Base-by-base conservation (phyloP, 2,113 vertebrate genomes). In the Thunnus maccoyii region DNA sequence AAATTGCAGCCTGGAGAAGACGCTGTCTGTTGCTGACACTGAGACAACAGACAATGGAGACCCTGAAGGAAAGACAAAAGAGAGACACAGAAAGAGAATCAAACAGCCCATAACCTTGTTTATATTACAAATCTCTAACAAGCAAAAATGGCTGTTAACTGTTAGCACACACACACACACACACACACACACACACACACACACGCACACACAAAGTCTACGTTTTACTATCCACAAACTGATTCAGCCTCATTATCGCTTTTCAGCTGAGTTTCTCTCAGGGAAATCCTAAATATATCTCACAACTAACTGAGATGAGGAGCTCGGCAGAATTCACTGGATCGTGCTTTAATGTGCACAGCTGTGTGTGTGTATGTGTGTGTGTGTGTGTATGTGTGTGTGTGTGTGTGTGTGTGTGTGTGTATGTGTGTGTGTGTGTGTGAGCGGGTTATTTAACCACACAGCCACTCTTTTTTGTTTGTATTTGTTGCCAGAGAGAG, bases 1-100 rank as follows among this genome's bases (percentile, higher is more conserved):
- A 84, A 97, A 97, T 52, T 96, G 88, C 47, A 97, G 57, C 15
- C 88, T 95, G 20, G 74, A 85, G 68, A 96, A 90, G 25, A 76
- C 27, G 14, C 88, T 87, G 22, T 94, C 90, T 75, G 94, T 77
- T 3, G 91, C 88, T 2, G 94, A 91, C 50, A 96, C 86, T 6
- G 52, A 82, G 68, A 96, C 64, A 8, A 96, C 93, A 27, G 88
- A 92, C n/a, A 97, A 72, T 0, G 94, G 95, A 73, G 94, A 92
- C 3, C 95, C 97, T 99, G 82, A 57, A 54, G 72, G 61, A 69
- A 22, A 83, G 78, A 61, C 3, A 20, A 55, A 46, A 46, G 60
- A 8, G 3, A 51, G 25, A 69, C 2, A 32, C 9, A 58, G 18
- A 50, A 1, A 71, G 7, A 63, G 2, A 82, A 64, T 67, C 11